Conservation (phyloP, 2,888 invertebrate genomes). For the Epicampocera succincta region DNA sequence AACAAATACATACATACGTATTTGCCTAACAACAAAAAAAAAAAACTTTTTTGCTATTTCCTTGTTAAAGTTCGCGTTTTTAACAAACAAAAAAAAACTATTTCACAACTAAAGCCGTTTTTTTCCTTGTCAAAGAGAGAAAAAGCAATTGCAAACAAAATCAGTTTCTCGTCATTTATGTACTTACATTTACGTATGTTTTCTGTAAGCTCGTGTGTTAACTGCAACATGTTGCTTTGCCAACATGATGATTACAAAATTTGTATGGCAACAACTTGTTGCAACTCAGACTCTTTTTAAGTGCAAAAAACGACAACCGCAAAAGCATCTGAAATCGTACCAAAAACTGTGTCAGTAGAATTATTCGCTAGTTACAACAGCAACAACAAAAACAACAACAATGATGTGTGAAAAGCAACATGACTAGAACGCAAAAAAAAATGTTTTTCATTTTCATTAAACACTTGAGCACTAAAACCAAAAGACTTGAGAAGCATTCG, state of each 20-base stretch:
- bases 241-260: conserved; percentile 13
- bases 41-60: conserved; percentile 44
- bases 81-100: conserved; percentile 19
- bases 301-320: conserved; percentile 12
- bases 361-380: conserved; percentile 34
- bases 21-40: neutral
- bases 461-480: neutral
- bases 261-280: conserved; percentile 54
- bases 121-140: neutral
- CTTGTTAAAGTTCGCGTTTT: conserved; percentile 39
- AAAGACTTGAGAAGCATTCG: conserved; percentile 57
- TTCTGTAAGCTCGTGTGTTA: conserved; percentile 6
- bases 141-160: conserved; percentile 27
- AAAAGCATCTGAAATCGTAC: conserved; percentile 14
- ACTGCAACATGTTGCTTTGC: conserved; percentile 37
- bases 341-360: conserved; percentile 68
- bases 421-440: conserved; percentile 42
- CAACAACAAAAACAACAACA: conserved; percentile 1
- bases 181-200: too few relatives aligned
- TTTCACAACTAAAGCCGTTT: conserved; percentile 46
- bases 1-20: conserved; percentile 8
- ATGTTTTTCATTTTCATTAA: conserved; percentile 68
- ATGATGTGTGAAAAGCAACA: neutral
- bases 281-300: conserved; percentile 3
- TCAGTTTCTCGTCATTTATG: neutral